These are phyloP conservation scores for Siphamia tubifer DNA, from an alignment of 2,113 vertebrate genomes.

Conservation along the genomic window DNA sequence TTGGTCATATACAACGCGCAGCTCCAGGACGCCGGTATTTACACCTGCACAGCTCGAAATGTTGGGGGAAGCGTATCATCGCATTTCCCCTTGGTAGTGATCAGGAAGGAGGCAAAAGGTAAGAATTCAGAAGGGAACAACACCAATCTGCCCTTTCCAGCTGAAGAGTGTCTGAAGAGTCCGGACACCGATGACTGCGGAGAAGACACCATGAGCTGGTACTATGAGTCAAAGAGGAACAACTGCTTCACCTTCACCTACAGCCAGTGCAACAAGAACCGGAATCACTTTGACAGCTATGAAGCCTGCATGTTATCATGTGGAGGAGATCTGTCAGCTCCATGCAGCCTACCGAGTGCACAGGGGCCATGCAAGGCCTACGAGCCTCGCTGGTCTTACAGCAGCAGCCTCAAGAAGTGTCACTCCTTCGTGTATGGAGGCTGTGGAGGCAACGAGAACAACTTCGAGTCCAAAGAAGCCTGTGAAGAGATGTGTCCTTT, in stretches of 20 bases:
- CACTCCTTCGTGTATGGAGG: slow-evolving; percentile 95
- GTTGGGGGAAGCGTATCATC: slow-evolving; percentile 83
- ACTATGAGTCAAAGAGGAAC: slow-evolving; percentile 93
- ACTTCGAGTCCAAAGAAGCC: slow-evolving; percentile 93
- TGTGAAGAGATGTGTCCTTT: slow-evolving; percentile 96
- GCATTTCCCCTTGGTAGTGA: slow-evolving; percentile 90
- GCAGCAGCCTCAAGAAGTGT: slow-evolving; percentile 86
- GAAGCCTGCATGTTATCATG: slow-evolving; percentile 91
- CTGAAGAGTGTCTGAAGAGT: slow-evolving; percentile 88
- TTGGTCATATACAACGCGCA: slow-evolving; percentile 96
- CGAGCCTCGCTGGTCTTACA: slow-evolving; percentile 93
- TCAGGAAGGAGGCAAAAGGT: slow-evolving; percentile 76
- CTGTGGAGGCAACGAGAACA: slow-evolving; percentile 95
- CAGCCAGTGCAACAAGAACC: slow-evolving; percentile 91
- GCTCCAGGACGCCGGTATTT: slow-evolving; percentile 89
- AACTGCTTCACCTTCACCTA: slow-evolving; percentile 96
- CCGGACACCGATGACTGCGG: slow-evolving; percentile 91
- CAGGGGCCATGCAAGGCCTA: slow-evolving; percentile 96
- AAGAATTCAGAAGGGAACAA: slow-evolving; percentile 63
- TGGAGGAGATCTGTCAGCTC: slow-evolving; percentile 85
- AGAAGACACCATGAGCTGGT: slow-evolving; percentile 92
- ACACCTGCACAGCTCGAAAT: slow-evolving; percentile 92
- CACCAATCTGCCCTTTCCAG: slow-evolving; percentile 84
- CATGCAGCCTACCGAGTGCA: slow-evolving; percentile 88
- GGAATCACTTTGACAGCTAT: slow-evolving; percentile 92